Evolutionary conservation across 1,140 invertebrate genomes (phyloP), one percentile per base, ranked within the genome.

Genomic region (Diuraphis noxia): DNA sequence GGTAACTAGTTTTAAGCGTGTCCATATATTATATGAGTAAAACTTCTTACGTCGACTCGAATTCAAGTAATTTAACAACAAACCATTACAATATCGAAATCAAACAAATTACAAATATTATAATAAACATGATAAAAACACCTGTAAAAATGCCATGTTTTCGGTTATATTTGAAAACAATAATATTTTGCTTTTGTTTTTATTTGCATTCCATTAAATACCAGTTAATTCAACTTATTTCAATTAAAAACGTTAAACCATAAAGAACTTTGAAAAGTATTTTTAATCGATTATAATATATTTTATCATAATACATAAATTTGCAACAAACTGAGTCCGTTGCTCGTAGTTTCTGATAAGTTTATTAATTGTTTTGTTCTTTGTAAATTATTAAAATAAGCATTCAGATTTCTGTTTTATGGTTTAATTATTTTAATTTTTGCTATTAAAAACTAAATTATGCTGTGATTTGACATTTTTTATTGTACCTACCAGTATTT

Each of bases 351-450:
- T 88, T 40, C 36, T 88, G 49, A 88, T 88, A 63, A 88, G 40
- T 46, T 52, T 34, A 36, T 86, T 86, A 86, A 63, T 88, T 88
- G 52, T 38, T 63, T 88, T 40, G n/a, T 40, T 25, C 38, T 40
- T 88, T 41, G 10, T 40, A 40, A 88, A 63, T 63, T 88, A 88
- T 88, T 25, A 86, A 86, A 87, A 87, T 17, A 56, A 40, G 56
- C 49, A n/a, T 89, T 77, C 40, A 43, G 38, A 72, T 88, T 88
- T 43, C 41, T 86, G n/a, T 49, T 86, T 77, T 34, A 89, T 77
- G 40, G 63, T 89, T 89, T 41, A 89, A 77, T 89, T 89, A 89
- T 89, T 89, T 41, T 25, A 89, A 72, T 89, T 89, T 89, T 77
- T 77, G 63, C 56, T 34, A 89, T 34, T 43, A 89, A 89, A 88